Conservation (phyloP, 2,888 invertebrate species). For the Mamestra brassicae region DNA sequence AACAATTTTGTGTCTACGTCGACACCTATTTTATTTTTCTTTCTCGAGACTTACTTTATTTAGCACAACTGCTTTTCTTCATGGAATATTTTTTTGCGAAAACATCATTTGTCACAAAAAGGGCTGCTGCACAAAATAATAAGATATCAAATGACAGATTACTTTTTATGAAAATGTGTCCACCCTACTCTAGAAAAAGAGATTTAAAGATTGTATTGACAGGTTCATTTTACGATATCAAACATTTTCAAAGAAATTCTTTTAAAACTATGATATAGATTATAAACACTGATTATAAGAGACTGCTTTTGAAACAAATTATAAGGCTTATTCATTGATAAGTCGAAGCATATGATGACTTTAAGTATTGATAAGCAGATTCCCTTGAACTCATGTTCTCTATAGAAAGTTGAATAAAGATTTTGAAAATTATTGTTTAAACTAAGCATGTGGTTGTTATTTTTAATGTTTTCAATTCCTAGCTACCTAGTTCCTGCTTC, state of each 20-base stretch:
- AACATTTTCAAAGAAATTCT: neutral
- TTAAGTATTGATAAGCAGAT: too few relatives aligned
- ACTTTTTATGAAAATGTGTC: conserved; percentile 18
- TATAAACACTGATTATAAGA: neutral
- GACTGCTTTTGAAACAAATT: neutral
- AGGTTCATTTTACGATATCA: conserved; percentile 5
- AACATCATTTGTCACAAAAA: conserved; percentile 1
- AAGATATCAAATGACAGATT: conserved; percentile 11
- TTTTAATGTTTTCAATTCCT: too few relatives aligned
- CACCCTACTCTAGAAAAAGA: neutral
- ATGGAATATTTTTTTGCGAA: neutral
- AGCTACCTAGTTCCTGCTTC: too few relatives aligned
- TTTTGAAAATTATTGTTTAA: too few relatives aligned
- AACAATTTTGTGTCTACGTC: neutral
- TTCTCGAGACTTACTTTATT: neutral
- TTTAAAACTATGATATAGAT: neutral
- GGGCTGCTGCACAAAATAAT: neutral
- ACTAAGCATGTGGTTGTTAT: too few relatives aligned
- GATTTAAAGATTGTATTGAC: conserved; percentile 12
- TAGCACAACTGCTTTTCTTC: neutral
- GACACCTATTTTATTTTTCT: neutral
- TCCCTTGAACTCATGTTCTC: too few relatives aligned
- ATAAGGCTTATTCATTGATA: too few relatives aligned
- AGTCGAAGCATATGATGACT: too few relatives aligned
- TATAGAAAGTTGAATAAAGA: too few relatives aligned